Percentiles rank a stretch among this genome's conserved stretches.
phyloP scores from a whole-genome alignment of 2,797 vertebrate species.

The Epinephelus awoara region DNA sequence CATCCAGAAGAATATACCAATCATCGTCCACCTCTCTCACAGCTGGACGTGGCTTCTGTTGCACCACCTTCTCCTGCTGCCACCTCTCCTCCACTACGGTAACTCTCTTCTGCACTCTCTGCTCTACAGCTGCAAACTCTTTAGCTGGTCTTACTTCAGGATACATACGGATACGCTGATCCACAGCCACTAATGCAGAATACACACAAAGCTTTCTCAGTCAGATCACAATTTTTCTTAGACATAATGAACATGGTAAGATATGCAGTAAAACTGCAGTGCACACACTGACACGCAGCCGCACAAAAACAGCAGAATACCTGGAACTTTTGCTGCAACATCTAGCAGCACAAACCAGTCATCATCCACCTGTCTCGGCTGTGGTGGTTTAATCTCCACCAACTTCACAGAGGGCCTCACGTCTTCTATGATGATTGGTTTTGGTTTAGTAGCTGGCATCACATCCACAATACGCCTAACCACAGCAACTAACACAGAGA shows the following conservation, averaged over 20 bases:
- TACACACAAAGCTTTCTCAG: conserved; percentile 31
- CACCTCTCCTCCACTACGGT: conserved; percentile 48
- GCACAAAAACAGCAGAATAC: conserved; percentile 50
- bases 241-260: neutral
- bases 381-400: conserved; percentile 33
- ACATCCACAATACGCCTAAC: conserved; percentile 35
- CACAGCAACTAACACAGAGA: conserved; percentile 57
- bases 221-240: neutral
- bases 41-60: conserved; percentile 36
- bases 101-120: conserved; percentile 51
- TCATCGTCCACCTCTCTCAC: conserved; percentile 71
- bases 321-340: conserved; percentile 63
- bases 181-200: conserved; percentile 50
- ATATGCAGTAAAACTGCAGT: neutral
- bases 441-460: conserved; percentile 39
- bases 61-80: conserved; percentile 46
- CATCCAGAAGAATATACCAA: conserved; percentile 74
- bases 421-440: conserved; percentile 41
- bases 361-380: conserved; percentile 56
- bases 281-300: neutral
- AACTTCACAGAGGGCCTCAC: conserved; percentile 30
- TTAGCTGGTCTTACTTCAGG: conserved; percentile 47
- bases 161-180: conserved; percentile 10
- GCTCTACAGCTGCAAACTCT: conserved; percentile 50
- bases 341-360: conserved; percentile 69